Percentiles rank a stretch among this genome's conserved stretches.
phyloP scores from a whole-genome alignment of 2,888 invertebrate genomes.

The Cinara cedri region DNA sequence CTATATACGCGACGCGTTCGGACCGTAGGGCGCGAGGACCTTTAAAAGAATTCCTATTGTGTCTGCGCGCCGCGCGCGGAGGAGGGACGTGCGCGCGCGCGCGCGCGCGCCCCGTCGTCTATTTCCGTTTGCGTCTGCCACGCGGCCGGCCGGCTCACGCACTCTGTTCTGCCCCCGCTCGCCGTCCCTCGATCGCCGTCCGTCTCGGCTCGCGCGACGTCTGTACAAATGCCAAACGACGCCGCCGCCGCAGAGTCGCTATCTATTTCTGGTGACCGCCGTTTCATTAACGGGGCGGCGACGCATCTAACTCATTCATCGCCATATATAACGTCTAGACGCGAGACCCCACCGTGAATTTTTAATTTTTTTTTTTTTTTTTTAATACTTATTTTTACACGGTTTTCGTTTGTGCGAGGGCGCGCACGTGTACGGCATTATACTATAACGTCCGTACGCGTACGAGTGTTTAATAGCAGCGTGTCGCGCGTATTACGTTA shows the following conservation, averaged over 20 bases:
- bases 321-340: constrained; percentile 40
- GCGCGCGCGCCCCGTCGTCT: constrained; percentile 5
- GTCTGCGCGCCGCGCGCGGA: neutral
- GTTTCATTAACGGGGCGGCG: constrained; percentile 49
- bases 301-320: constrained; percentile 42
- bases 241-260: constrained; percentile 28
- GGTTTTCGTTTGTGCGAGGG: neutral
- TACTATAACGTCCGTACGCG: neutral
- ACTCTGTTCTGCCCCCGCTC: no score
- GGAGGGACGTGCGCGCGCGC: neutral
- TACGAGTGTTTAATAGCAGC: no score
- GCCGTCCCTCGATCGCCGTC: no score
- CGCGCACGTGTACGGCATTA: neutral
- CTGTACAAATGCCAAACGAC: constrained; percentile 48
- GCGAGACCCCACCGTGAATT: constrained; percentile 53
- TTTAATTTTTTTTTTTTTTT: constrained; percentile 34
- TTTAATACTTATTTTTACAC: constrained; percentile 39
- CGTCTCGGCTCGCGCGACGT: no score
- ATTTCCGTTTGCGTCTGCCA: constrained; percentile 30
- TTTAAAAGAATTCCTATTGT: constrained; percentile 51
- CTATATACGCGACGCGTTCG: no score
- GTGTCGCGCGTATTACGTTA: no score
- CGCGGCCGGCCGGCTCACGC: no score
- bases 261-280: constrained; percentile 51
- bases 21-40: constrained; percentile 7